Evolutionary conservation across 53 echinoderm and acorn worm genomes (phyloP).

Genomic region (Patiria pectinifera): DNA sequence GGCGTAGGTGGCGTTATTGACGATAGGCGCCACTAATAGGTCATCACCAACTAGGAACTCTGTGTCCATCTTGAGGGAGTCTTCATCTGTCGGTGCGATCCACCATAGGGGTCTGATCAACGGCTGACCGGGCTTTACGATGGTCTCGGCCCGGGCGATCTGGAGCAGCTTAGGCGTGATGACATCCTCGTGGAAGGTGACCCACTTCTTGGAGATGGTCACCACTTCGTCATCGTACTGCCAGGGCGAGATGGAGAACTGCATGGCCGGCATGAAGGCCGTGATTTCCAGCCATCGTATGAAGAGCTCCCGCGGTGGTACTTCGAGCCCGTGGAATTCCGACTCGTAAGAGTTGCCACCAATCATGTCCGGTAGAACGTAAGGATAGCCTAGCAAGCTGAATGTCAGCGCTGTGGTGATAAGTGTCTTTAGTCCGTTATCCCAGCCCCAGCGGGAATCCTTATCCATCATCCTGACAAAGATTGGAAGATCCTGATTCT

Average conservation of each 20-base stretch:
- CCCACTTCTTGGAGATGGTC: conserved; percentile 83
- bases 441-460: conserved; percentile 90
- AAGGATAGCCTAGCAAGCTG: conserved; percentile 86
- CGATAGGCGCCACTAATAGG: conserved; percentile 86
- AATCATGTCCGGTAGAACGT: no score
- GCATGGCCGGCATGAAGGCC: conserved; percentile 66
- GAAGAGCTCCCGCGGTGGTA: conserved; percentile 44
- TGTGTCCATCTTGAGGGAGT: conserved; percentile 72
- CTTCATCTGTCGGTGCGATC: conserved; percentile 82
- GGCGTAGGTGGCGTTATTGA: conserved; percentile 66
- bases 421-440: conserved; percentile 88
- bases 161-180: conserved; percentile 78
- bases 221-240: conserved; percentile 41
- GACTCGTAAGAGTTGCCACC: conserved; percentile 59
- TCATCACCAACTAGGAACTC: conserved; percentile 91
- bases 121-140: conserved; percentile 70
- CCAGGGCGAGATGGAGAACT: conserved; percentile 96
- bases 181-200: conserved; percentile 81
- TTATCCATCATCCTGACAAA: conserved; percentile 98
- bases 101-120: conserved; percentile 92
- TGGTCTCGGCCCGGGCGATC: conserved; percentile 69
- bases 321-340: conserved; percentile 70
- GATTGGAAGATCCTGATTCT: conserved; percentile 86
- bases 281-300: no score
- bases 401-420: conserved; percentile 90